Evolutionary conservation across 2,888 invertebrate genomes (phyloP).

Genomic region (Vesta saturnalis): DNA sequence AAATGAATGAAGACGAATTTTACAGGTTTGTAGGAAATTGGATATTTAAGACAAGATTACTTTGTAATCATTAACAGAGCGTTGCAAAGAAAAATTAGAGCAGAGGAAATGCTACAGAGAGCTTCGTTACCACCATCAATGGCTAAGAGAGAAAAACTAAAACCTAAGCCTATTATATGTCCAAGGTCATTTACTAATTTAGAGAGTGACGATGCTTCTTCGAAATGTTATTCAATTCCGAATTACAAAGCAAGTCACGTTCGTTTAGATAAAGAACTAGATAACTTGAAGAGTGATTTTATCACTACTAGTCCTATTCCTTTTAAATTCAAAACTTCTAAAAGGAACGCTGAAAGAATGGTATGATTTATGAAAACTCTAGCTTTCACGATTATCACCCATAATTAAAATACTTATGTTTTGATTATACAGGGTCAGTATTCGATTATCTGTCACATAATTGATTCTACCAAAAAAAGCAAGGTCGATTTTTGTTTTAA

Average conservation of each 20-base stretch:
- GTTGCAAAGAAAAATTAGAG: constrained; percentile 73
- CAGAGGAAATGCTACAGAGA: constrained; percentile 74
- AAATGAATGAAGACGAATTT: constrained; percentile 77
- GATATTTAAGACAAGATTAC: background rate
- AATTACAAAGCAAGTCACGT: constrained; percentile 59
- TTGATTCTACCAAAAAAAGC: no score
- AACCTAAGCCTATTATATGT: constrained; percentile 55
- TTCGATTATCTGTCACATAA: no score
- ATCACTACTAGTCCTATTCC: constrained; percentile 63
- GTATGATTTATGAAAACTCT: no score
- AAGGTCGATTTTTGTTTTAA: no score
- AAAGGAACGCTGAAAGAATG: constrained; percentile 20
- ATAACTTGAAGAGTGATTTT: constrained; percentile 62
- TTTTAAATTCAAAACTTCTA: constrained; percentile 66
- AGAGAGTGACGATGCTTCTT: constrained; percentile 26
- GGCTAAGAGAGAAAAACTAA: constrained; percentile 68
- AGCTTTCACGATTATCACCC: no score
- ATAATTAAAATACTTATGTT: no score
- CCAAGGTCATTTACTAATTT: constrained; percentile 55
- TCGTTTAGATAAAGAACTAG: constrained; percentile 53
- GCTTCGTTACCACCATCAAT: constrained; percentile 75
- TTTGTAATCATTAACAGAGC: constrained; percentile 59
- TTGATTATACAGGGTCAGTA: no score
- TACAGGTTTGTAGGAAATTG: constrained; percentile 65
- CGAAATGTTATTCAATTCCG: constrained; percentile 40